A percentile compares a stretch with the other conserved stretches of the same genome.
These are phyloP conservation scores for Pteromalus puparum DNA, from an alignment of 1,140 invertebrate species.

Conservation along the genomic window DNA sequence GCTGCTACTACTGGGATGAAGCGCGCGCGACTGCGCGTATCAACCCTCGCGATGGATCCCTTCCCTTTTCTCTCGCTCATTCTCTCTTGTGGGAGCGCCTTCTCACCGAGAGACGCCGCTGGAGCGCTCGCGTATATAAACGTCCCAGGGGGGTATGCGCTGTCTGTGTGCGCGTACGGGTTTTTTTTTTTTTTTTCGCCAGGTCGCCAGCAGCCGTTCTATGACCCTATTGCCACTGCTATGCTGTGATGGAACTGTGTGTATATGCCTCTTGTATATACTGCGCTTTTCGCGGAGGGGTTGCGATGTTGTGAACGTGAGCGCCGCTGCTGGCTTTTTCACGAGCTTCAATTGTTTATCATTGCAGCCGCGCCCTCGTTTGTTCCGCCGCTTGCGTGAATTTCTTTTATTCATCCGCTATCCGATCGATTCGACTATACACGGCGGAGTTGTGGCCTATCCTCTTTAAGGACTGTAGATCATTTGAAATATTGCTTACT, in stretches of 20 bases:
- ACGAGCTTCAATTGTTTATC: background rate
- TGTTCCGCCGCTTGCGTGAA: background rate
- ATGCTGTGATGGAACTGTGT: too few relatives aligned
- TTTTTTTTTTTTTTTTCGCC: background rate
- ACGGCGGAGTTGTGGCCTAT: too few relatives aligned
- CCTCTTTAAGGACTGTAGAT: too few relatives aligned
- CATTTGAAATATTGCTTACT: too few relatives aligned
- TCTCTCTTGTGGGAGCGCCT: conserved; percentile 48
- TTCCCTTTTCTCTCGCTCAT: conserved; percentile 42
- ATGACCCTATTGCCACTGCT: background rate
- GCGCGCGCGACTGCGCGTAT: background rate
- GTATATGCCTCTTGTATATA: too few relatives aligned
- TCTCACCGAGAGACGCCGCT: conserved; percentile 3
- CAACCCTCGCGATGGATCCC: background rate
- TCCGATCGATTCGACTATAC: background rate
- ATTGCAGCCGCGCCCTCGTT: background rate
- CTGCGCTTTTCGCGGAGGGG: too few relatives aligned
- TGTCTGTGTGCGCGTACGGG: background rate
- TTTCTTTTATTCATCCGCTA: background rate
- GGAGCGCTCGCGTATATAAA: background rate
- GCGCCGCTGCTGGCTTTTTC: background rate
- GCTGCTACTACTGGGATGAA: background rate
- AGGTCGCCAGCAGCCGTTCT: background rate
- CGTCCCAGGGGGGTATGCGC: background rate
- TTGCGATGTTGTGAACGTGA: too few relatives aligned